Percentiles rank a stretch among this genome's conserved stretches.
phyloP scores from a whole-genome alignment of 1,140 invertebrate genomes.

The Drosophila jambulina region DNA sequence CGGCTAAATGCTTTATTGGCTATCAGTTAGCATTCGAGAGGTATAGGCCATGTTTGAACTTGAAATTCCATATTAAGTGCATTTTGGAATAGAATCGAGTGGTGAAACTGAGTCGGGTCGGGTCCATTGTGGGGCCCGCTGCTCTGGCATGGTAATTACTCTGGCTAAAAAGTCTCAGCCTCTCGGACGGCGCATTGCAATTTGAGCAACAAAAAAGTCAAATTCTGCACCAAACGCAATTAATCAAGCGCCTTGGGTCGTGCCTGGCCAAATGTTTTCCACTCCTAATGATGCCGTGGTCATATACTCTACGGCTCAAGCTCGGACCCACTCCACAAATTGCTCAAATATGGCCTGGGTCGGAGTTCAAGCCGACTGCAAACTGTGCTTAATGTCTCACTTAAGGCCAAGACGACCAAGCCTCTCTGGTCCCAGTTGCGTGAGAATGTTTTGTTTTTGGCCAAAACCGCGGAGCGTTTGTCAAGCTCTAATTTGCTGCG shows the following conservation, averaged over 20 bases:
- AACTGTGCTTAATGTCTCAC: conserved; percentile 78
- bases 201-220: conserved; percentile 81
- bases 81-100: conserved; percentile 71
- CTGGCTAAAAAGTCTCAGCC: conserved; percentile 37
- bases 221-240: conserved; percentile 77
- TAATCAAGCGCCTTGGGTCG: conserved; percentile 75
- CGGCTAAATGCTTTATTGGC: conserved; percentile 48
- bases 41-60: conserved; percentile 54
- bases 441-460: conserved; percentile 32
- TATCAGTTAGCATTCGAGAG: conserved; percentile 33
- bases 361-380: conserved; percentile 70
- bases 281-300: conserved; percentile 76
- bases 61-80: conserved; percentile 82
- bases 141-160: conserved; percentile 75
- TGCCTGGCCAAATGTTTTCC: conserved; percentile 80
- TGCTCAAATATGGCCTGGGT: conserved; percentile 77
- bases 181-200: conserved; percentile 47
- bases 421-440: conserved; percentile 40
- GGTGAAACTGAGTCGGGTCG: conserved; percentile 35
- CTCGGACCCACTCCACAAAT: conserved; percentile 24
- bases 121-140: conserved; percentile 12
- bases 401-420: conserved; percentile 72
- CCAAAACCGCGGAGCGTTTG: conserved; percentile 21
- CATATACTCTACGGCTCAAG: conserved; percentile 25
- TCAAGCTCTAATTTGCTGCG: conserved; percentile 50